phyloP scores from a whole-genome alignment of 2,888 invertebrate genomes.

The Microplitis manilae region DNA sequence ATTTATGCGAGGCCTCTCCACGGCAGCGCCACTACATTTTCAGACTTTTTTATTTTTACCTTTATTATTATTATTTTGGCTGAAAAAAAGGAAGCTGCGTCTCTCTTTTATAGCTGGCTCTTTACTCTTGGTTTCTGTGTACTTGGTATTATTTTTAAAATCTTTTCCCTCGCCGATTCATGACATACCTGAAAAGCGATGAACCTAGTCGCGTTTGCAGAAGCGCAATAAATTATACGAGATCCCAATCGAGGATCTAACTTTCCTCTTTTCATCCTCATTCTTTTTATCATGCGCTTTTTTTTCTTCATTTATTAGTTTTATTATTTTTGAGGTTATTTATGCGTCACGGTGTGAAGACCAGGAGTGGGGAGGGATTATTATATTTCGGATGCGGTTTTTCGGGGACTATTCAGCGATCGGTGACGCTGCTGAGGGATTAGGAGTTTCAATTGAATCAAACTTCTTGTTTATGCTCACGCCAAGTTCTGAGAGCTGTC shows the following conservation, averaged over 20 bases:
- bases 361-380: no score
- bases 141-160: conserved; percentile 22
- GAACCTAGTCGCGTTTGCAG: conserved; percentile 39
- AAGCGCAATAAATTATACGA: conserved; percentile 37
- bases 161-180: conserved; percentile 35
- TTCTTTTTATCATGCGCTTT: no score
- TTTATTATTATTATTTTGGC: conserved; percentile 40
- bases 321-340: no score
- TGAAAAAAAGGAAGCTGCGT: background rate
- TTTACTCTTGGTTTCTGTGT: no score
- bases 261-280: no score
- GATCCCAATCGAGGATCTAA: conserved; percentile 40
- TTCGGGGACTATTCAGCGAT: no score
- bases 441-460: background rate
- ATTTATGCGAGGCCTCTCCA: conserved; percentile 63
- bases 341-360: no score
- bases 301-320: no score
- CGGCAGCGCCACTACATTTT: conserved; percentile 40
- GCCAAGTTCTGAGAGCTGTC: background rate
- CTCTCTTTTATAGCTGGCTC: no score
- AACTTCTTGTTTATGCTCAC: background rate
- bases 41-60: conserved; percentile 42
- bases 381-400: no score
- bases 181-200: conserved; percentile 46
- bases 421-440: background rate